These are phyloP conservation scores for Zeus faber DNA, from an alignment of 2,113 vertebrate species.

Conservation along the genomic window DNA sequence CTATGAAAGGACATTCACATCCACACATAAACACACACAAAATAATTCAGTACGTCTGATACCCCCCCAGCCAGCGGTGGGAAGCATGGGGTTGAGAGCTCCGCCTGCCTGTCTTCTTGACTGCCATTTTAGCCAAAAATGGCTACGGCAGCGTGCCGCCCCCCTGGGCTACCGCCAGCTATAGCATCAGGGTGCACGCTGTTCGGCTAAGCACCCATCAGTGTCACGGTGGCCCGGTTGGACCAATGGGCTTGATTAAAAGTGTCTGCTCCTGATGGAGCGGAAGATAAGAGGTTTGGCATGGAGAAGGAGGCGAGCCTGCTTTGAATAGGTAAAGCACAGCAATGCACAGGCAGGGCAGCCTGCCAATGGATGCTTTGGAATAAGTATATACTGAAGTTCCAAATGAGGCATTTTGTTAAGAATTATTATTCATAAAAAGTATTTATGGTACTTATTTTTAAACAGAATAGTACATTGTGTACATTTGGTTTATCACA, in stretches of 20 bases:
- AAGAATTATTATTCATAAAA: no score
- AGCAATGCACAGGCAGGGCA: no score
- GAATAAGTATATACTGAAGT: no score
- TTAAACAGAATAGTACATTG: no score
- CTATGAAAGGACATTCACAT: no score
- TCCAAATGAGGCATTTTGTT: no score
- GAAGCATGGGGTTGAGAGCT: neutral
- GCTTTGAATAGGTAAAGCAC: conserved; percentile 23
- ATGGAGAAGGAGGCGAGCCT: neutral
- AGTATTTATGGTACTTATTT: no score
- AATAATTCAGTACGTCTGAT: no score
- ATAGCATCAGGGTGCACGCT: neutral
- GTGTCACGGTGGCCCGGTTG: conserved; percentile 38
- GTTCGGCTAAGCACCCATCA: conserved; percentile 13
- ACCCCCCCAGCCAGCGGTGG: conserved; percentile 8
- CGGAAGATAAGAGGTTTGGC: conserved; percentile 24
- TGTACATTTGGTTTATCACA: no score
- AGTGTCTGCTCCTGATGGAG: conserved; percentile 28
- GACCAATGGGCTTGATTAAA: conserved; percentile 51
- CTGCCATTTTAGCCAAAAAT: conserved; percentile 46
- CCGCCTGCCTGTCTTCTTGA: conserved; percentile 21
- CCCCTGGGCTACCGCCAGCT: conserved; percentile 23
- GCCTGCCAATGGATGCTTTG: no score
- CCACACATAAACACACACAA: no score
- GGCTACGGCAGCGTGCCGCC: conserved; percentile 16